Evolutionary conservation across 2,888 invertebrate species (phyloP).

Genomic region (Ischnura elegans): DNA sequence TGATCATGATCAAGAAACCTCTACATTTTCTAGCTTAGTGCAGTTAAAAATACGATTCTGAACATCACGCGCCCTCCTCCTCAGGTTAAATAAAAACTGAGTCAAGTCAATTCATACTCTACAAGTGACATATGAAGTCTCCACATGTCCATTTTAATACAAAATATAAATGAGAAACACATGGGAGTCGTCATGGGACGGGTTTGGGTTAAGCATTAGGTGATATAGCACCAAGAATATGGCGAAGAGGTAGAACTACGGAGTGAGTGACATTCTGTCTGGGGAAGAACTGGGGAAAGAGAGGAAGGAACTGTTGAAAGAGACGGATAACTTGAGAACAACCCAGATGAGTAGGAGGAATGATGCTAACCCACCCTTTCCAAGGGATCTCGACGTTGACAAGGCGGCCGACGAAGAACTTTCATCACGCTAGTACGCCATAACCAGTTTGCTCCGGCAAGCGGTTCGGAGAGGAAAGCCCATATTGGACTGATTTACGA

Average conservation of each 20-base stretch:
- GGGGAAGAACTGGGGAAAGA: not conserved
- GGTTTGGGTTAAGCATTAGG: too few relatives aligned
- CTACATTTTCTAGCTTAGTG: too few relatives aligned
- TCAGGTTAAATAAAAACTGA: too few relatives aligned
- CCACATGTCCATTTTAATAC: too few relatives aligned
- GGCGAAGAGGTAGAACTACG: not conserved
- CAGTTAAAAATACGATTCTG: too few relatives aligned
- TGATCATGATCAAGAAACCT: too few relatives aligned
- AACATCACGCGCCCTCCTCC: too few relatives aligned
- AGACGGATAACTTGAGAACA: not conserved
- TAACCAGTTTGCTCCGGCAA: not conserved
- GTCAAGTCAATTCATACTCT: too few relatives aligned
- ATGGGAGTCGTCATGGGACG: too few relatives aligned
- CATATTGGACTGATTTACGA: conserved; percentile 22
- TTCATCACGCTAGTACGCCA: not conserved
- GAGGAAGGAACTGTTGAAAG: not conserved
- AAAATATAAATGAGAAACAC: too few relatives aligned
- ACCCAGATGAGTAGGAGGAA: not conserved
- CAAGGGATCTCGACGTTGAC: not conserved
- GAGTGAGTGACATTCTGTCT: not conserved
- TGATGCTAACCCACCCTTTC: not conserved
- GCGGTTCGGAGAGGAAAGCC: not conserved
- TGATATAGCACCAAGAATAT: too few relatives aligned
- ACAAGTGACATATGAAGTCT: too few relatives aligned
- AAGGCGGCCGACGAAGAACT: not conserved